Percentiles rank a stretch among this genome's conserved stretches.
Evolutionary conservation across 2,888 invertebrate genomes (phyloP).

Genomic region (Hydrotaea cyrtoneurina): DNA sequence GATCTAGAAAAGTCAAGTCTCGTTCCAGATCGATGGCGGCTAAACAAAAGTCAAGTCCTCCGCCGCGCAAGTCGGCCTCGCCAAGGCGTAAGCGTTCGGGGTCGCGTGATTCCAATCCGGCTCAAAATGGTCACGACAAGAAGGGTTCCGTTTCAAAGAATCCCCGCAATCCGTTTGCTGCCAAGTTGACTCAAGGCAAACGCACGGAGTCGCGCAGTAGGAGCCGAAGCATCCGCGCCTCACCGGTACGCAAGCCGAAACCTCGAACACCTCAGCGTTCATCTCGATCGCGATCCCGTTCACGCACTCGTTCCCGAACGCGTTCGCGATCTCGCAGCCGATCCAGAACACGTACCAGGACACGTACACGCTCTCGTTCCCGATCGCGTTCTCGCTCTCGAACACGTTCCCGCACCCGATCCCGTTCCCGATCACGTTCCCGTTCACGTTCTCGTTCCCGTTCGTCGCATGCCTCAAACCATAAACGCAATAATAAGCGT

Average conservation of each 20-base stretch:
- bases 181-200: conserved; percentile 55
- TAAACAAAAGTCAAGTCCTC: conserved; percentile 57
- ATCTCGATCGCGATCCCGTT: conserved; percentile 59
- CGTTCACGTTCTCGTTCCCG: conserved; percentile 73
- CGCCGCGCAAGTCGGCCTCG: conserved; percentile 54
- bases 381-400: conserved; percentile 64
- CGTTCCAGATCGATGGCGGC: conserved; percentile 68
- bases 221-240: conserved; percentile 65
- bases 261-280: conserved; percentile 64
- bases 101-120: conserved; percentile 69
- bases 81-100: conserved; percentile 69
- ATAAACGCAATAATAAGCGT: conserved; percentile 79
- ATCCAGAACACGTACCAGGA: conserved; percentile 73
- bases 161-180: conserved; percentile 62
- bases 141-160: conserved; percentile 65
- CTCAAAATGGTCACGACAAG: conserved; percentile 77
- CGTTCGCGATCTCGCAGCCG: conserved; percentile 71
- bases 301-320: conserved; percentile 72
- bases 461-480: conserved; percentile 74
- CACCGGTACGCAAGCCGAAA: conserved; percentile 58
- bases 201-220: conserved; percentile 61
- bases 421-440: conserved; percentile 69
- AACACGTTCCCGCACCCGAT: conserved; percentile 70
- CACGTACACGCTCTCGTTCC: conserved; percentile 60
- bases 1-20: conserved; percentile 70